Evolutionary conservation across 1,140 invertebrate species (phyloP).

Genomic region (Drosophila tsacasi): DNA sequence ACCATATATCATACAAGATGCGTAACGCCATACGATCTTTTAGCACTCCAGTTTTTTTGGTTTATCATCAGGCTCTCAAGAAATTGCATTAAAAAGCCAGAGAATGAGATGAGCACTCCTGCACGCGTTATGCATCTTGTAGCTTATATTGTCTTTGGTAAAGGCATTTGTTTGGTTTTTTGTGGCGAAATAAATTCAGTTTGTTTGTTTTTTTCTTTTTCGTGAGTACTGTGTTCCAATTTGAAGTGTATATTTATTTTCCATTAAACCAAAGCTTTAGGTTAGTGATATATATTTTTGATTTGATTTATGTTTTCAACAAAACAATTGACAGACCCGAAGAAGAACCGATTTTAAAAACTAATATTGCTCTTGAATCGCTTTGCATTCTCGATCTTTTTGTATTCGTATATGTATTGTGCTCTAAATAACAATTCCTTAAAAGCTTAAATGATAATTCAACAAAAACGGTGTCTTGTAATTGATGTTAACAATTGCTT

Average conservation of each 20-base stretch:
- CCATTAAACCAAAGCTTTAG: conserved; percentile 41
- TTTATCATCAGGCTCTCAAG: no score
- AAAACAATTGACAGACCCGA: conserved; percentile 69
- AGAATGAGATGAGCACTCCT: no score
- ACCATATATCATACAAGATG: conserved; percentile 2
- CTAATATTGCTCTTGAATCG: conserved; percentile 72
- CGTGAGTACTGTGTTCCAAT: conserved; percentile 35
- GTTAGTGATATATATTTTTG: conserved; percentile 55
- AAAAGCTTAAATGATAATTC: conserved; percentile 33
- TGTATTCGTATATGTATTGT: conserved; percentile 38
- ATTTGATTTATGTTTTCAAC: conserved; percentile 51
- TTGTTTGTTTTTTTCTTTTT: conserved; percentile 5
- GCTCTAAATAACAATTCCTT: conserved; percentile 62
- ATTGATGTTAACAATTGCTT: conserved; percentile 57
- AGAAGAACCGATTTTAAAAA: conserved; percentile 61
- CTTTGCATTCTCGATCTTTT: conserved; percentile 9
- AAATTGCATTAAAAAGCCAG: background rate
- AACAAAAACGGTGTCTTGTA: conserved; percentile 33
- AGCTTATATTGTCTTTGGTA: conserved; percentile 28
- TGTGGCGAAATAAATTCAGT: conserved; percentile 53
- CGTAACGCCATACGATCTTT: background rate
- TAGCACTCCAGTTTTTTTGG: background rate
- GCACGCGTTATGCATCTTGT: background rate
- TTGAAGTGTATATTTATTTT: conserved; percentile 35
- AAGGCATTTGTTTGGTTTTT: conserved; percentile 82